Conservation (phyloP, 2,797 vertebrate genomes). For the Periparus ater region DNA sequence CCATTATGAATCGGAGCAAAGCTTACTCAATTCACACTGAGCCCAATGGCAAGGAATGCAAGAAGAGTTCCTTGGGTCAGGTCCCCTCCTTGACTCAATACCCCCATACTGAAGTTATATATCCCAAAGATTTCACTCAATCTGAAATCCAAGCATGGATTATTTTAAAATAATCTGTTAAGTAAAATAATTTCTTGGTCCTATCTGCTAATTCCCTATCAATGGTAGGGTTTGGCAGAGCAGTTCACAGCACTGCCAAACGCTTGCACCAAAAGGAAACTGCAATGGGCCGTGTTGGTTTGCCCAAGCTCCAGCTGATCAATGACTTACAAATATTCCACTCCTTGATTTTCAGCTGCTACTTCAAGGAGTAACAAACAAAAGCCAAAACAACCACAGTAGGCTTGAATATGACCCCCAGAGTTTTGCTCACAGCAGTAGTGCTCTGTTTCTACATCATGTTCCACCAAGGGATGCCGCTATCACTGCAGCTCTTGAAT, state of each 20-base stretch:
- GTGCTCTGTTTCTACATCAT: background rate
- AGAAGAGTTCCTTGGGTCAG: background rate
- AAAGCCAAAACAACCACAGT: fast-evolving
- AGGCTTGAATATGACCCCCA: background rate
- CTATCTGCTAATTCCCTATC: background rate
- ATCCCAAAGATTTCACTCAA: background rate
- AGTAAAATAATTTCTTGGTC: background rate
- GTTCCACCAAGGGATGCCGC: background rate
- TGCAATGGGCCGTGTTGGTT: background rate
- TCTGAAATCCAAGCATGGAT: background rate
- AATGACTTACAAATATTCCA: background rate
- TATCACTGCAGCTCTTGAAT: background rate
- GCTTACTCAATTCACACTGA: background rate
- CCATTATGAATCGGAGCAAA: background rate
- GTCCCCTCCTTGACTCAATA: background rate
- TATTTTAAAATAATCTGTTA: background rate
- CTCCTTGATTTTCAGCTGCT: background rate
- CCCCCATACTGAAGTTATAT: background rate
- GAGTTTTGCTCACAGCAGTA: background rate
- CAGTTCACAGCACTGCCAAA: background rate
- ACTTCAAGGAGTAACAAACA: background rate
- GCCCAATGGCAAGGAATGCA: background rate
- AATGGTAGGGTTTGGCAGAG: background rate
- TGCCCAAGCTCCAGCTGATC: background rate
- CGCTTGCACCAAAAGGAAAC: background rate